These are phyloP conservation scores for Parus major DNA, from an alignment of 2,113 vertebrate species.

Conservation along the genomic window DNA sequence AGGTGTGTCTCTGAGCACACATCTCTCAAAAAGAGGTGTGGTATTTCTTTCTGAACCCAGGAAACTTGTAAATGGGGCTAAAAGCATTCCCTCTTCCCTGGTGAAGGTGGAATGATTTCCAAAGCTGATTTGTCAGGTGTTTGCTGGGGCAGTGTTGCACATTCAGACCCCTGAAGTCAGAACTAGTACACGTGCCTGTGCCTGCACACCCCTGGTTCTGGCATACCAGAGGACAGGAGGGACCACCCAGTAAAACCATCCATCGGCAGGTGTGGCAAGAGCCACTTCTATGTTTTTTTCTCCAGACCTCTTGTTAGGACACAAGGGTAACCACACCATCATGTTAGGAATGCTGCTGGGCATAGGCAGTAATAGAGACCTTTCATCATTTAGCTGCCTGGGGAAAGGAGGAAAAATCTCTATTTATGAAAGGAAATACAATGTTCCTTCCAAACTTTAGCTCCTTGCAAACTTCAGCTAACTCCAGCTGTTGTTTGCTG, in stretches of 20 bases:
- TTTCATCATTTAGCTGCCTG: neutral
- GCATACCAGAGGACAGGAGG: neutral
- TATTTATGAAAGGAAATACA: neutral
- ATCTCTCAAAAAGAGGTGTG: neutral
- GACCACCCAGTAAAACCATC: neutral
- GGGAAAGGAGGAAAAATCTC: neutral
- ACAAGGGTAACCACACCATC: neutral
- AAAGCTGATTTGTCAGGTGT: neutral
- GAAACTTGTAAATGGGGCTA: neutral
- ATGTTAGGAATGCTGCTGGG: neutral
- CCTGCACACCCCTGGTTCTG: neutral
- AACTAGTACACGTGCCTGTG: accelerated
- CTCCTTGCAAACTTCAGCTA: neutral
- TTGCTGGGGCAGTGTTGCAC: neutral
- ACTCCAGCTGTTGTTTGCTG: neutral
- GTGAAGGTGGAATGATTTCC: neutral
- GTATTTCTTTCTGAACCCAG: neutral
- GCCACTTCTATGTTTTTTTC: neutral
- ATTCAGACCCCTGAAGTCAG: neutral
- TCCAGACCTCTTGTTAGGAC: neutral
- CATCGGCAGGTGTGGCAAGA: neutral
- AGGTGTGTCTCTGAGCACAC: neutral
- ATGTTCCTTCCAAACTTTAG: neutral
- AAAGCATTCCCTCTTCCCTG: neutral
- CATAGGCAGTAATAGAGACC: neutral